These are phyloP conservation scores for Malurus leucopterus DNA, from an alignment of 2,797 vertebrate species.

Conservation along the genomic window DNA sequence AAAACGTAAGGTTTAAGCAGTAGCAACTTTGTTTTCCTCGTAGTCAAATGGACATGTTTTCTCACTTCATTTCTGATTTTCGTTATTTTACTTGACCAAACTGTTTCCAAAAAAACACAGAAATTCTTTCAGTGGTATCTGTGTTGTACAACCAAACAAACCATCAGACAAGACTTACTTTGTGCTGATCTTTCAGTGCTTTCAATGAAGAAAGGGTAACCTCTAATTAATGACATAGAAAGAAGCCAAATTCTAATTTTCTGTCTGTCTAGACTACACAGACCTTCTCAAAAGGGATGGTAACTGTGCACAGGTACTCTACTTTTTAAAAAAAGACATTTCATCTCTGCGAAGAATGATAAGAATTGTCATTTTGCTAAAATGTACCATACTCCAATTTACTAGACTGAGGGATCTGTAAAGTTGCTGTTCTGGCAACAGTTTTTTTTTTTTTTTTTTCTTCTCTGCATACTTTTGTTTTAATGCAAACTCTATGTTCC, in stretches of 20 bases:
- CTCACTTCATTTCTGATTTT: neutral
- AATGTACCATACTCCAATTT: neutral
- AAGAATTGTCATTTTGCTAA: fast-evolving
- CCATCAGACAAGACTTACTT: neutral
- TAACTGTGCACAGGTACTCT: neutral
- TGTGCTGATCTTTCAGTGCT: neutral
- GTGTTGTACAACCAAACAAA: neutral
- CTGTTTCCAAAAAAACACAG: neutral
- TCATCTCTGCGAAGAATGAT: neutral
- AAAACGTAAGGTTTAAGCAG: neutral
- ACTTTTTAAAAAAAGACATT: neutral
- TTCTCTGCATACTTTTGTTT: neutral
- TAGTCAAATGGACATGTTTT: neutral
- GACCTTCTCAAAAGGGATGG: neutral
- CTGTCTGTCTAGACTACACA: neutral
- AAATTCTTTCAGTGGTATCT: neutral
- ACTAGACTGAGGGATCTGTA: neutral
- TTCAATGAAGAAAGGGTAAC: neutral
- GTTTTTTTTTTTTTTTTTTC: neutral
- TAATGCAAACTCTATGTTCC: neutral
- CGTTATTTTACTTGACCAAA: neutral
- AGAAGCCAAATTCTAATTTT: neutral
- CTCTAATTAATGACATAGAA: neutral
- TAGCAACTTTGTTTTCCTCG: neutral
- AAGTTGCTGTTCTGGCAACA: neutral